Percentiles rank a stretch among this genome's conserved stretches.
phyloP scores from a whole-genome alignment of 1,140 invertebrate species.

The Danaus plexippus region DNA sequence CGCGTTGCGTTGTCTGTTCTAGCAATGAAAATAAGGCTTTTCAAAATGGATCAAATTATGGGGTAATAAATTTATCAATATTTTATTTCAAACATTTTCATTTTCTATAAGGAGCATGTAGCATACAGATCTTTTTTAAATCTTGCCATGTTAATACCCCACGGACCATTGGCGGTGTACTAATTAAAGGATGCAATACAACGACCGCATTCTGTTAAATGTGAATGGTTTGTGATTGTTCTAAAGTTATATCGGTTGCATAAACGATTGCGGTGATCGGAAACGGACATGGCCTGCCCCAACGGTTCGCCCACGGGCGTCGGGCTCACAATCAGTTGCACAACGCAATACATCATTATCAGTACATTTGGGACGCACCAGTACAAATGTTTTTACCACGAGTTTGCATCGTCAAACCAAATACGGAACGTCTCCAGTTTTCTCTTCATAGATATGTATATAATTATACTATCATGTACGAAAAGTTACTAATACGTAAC shows the following conservation, averaged over 20 bases:
- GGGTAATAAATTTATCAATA: constrained; percentile 12
- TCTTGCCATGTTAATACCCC: constrained; percentile 12
- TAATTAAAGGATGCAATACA: constrained; percentile 16
- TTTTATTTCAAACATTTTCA: too few species aligned
- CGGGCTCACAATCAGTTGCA: constrained; percentile 28
- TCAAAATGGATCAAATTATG: constrained; percentile 19
- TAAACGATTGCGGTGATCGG: constrained; percentile 42
- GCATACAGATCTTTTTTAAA: constrained; percentile 6
- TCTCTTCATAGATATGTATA: too few species aligned
- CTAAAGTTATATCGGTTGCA: constrained; percentile 39
- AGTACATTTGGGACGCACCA: constrained; percentile 34
- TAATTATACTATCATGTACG: too few species aligned
- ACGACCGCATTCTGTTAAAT: constrained; percentile 16
- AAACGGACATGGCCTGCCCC: constrained; percentile 62
- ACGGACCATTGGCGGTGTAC: constrained; percentile 8
- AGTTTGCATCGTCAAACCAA: too few species aligned
- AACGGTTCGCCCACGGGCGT: constrained; percentile 39
- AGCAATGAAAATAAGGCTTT: constrained; percentile 17
- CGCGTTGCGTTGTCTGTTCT: constrained; percentile 31
- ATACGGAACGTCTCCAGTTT: too few species aligned
- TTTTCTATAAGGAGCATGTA: constrained; percentile 10
- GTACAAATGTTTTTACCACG: neutral
- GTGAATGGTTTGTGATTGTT: constrained; percentile 18
- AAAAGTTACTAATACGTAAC: too few species aligned
- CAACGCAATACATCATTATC: constrained; percentile 50